Evolutionary conservation across 2,797 vertebrate species (phyloP).

Genomic region (Alcedo atthis): DNA sequence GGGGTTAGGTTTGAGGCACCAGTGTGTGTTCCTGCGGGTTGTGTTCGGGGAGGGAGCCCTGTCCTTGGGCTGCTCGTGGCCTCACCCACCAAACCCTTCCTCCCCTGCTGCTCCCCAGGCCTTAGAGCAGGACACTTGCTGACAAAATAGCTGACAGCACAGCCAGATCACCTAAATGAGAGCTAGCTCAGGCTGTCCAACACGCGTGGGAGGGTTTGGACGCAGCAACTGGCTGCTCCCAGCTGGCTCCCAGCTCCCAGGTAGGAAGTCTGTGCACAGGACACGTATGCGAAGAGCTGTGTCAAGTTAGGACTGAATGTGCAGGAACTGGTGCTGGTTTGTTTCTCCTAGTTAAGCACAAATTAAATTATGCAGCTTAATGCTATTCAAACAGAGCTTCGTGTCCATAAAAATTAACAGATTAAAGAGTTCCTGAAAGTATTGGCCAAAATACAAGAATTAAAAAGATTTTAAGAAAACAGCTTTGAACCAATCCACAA

Average conservation of each 20-base stretch:
- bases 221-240: neutral
- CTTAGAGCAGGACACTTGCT: neutral
- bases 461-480: constrained; percentile 43
- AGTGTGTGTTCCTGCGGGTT: rapidly evolving
- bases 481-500: constrained; percentile 22
- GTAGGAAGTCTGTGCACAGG: neutral
- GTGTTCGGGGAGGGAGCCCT: neutral
- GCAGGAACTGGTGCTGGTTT: neutral
- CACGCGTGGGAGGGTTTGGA: neutral
- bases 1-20: neutral
- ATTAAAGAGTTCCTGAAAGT: constrained; percentile 57
- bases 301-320: neutral
- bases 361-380: constrained; percentile 58
- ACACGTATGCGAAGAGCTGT: neutral
- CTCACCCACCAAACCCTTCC: neutral
- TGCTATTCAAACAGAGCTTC: constrained; percentile 40
- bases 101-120: neutral
- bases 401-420: neutral
- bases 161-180: neutral
- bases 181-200: neutral
- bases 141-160: neutral
- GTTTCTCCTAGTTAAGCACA: neutral
- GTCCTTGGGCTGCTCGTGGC: neutral
- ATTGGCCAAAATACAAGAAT: constrained; percentile 34
- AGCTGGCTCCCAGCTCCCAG: neutral